Percentiles rank a stretch among this genome's conserved stretches.
These are phyloP conservation scores for Diploptera punctata DNA, from an alignment of 2,888 invertebrate genomes.

Conservation along the genomic window DNA sequence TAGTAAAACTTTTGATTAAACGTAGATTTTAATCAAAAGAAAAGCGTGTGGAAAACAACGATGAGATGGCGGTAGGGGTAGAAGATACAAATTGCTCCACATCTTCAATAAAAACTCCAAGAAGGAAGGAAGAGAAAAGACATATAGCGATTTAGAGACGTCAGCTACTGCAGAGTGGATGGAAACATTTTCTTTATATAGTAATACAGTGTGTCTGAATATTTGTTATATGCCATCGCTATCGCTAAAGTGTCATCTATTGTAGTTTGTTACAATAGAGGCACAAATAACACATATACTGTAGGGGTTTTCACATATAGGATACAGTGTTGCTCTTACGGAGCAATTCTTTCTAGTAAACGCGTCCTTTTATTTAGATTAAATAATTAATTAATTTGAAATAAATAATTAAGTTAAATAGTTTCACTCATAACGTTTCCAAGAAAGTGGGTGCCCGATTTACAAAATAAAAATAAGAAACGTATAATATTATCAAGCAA, in stretches of 20 bases:
- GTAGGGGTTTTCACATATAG: too few relatives aligned
- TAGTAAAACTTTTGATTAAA: slow-evolving; percentile 38
- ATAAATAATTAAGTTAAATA: too few relatives aligned
- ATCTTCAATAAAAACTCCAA: slow-evolving; percentile 29
- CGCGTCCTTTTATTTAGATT: too few relatives aligned
- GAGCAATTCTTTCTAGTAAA: too few relatives aligned
- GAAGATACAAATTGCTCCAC: slow-evolving; percentile 32
- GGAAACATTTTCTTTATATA: slow-evolving; percentile 3
- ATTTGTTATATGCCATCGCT: background rate
- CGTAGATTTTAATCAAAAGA: slow-evolving; percentile 40
- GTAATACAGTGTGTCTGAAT: background rate
- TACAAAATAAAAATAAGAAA: too few relatives aligned
- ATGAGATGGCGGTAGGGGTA: slow-evolving; percentile 14
- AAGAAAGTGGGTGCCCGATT: too few relatives aligned
- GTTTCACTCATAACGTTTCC: too few relatives aligned
- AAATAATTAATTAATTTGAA: too few relatives aligned
- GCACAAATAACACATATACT: too few relatives aligned
- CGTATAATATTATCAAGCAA: too few relatives aligned
- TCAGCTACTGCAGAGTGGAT: background rate
- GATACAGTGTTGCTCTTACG: too few relatives aligned
- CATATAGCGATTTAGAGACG: slow-evolving; percentile 12
- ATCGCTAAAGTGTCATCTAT: slow-evolving; percentile 5
- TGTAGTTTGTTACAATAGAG: too few relatives aligned
- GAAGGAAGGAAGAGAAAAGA: background rate
- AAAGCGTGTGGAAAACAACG: slow-evolving; percentile 34